A percentile compares a stretch with the other conserved stretches of the same genome.
phyloP scores from a whole-genome alignment of 30 jellyfish, hydroid and myxozoan species.

The Turritopsis rubra region DNA sequence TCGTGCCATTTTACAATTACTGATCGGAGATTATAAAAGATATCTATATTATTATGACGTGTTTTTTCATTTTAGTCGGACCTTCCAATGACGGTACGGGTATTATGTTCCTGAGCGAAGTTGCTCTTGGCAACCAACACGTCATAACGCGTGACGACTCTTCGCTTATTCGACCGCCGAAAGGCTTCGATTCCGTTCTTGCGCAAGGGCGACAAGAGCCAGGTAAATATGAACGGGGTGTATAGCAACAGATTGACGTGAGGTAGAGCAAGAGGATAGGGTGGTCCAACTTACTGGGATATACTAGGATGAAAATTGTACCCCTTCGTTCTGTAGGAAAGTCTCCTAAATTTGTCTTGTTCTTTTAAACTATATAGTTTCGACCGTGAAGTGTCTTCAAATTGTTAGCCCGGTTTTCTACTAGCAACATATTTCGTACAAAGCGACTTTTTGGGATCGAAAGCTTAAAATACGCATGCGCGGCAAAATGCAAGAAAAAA shows the following conservation, averaged over 20 bases:
- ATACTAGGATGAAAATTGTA: background rate
- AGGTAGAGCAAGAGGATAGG: background rate
- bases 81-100: slow-evolving; percentile 71
- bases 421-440: no score
- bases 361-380: no score
- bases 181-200: slow-evolving; percentile 90
- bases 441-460: no score
- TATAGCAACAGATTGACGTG: no score
- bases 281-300: background rate
- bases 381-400: no score
- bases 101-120: slow-evolving; percentile 88
- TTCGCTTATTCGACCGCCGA: slow-evolving; percentile 65
- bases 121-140: slow-evolving; percentile 90
- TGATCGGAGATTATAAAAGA: no score
- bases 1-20: no score
- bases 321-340: background rate
- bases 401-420: no score
- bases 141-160: slow-evolving; percentile 57
- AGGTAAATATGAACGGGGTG: slow-evolving; percentile 52
- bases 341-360: no score
- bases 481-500: no score
- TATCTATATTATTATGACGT: background rate
- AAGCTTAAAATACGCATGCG: no score
- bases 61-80: slow-evolving; percentile 46
- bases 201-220: slow-evolving; percentile 95